Conservation (phyloP, 2,888 invertebrate species). For the Liopterus haemorrhoidalis region DNA sequence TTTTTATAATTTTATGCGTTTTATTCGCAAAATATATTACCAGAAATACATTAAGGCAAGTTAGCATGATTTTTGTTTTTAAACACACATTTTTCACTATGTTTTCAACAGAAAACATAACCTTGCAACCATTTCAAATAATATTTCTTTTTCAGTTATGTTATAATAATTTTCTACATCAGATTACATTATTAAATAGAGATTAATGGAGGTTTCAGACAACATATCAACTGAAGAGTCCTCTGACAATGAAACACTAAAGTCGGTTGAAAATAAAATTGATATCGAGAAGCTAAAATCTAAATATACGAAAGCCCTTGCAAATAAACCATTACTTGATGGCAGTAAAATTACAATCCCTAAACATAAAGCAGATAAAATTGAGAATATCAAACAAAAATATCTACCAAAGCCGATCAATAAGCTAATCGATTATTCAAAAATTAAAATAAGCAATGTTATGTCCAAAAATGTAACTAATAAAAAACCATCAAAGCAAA, state of each 20-base stretch:
- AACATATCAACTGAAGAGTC: neutral
- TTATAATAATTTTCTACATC: too few relatives aligned
- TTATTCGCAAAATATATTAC: too few relatives aligned
- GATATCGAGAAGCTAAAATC: neutral
- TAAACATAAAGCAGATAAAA: neutral
- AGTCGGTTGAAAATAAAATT: neutral
- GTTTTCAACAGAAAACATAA: too few relatives aligned
- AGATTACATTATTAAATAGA: too few relatives aligned
- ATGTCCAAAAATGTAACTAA: neutral
- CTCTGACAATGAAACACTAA: neutral
- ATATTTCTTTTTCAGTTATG: too few relatives aligned
- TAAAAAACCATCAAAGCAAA: too few relatives aligned
- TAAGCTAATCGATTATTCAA: neutral
- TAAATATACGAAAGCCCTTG: neutral
- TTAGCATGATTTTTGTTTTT: too few relatives aligned
- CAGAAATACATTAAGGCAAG: too few relatives aligned
- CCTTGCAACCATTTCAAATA: too few relatives aligned
- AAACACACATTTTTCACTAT: too few relatives aligned
- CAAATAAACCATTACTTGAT: neutral
- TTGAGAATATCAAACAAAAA: conserved; percentile 4
- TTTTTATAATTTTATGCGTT: too few relatives aligned
- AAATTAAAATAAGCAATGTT: neutral
- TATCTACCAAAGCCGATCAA: neutral
- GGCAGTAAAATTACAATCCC: conserved; percentile 3
- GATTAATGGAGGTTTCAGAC: neutral